phyloP scores from a whole-genome alignment of 1,140 invertebrate species.

The Caenorhabditis remanei region DNA sequence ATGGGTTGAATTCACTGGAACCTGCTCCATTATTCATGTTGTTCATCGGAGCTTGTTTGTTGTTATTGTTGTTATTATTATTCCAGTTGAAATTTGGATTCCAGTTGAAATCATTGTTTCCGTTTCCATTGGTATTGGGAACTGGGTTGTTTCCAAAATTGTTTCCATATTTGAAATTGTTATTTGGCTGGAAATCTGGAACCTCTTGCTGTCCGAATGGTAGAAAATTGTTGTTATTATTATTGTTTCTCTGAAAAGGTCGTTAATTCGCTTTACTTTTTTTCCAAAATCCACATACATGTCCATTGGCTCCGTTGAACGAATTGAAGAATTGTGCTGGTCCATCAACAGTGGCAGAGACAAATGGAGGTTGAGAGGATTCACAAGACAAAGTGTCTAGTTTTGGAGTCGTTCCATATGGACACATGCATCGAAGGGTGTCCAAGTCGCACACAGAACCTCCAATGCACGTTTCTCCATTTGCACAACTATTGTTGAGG shows the following conservation, averaged over 20 bases:
- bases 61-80: constrained; percentile 46
- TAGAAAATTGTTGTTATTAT: not conserved
- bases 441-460: constrained; percentile 75
- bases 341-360: constrained; percentile 51
- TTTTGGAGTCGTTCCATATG: constrained; percentile 74
- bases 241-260: constrained; percentile 30
- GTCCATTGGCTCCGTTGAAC: constrained; percentile 20
- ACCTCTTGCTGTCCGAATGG: constrained; percentile 15
- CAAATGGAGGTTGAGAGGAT: constrained; percentile 46
- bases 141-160: constrained; percentile 44
- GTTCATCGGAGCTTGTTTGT: constrained; percentile 49
- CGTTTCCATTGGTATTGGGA: constrained; percentile 16
- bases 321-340: constrained; percentile 3
- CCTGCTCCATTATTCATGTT: constrained; percentile 23
- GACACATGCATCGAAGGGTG: constrained; percentile 72
- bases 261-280: not conserved
- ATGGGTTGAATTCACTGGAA: constrained; percentile 45
- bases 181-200: constrained; percentile 46
- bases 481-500: constrained; percentile 75
- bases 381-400: constrained; percentile 75
- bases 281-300: not conserved
- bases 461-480: constrained; percentile 76
- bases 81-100: constrained; percentile 55
- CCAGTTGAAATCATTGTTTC: constrained; percentile 28
- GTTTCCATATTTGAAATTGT: constrained; percentile 50